phyloP scores from a whole-genome alignment of 2,888 invertebrate genomes.

The Harmothoe impar region DNA sequence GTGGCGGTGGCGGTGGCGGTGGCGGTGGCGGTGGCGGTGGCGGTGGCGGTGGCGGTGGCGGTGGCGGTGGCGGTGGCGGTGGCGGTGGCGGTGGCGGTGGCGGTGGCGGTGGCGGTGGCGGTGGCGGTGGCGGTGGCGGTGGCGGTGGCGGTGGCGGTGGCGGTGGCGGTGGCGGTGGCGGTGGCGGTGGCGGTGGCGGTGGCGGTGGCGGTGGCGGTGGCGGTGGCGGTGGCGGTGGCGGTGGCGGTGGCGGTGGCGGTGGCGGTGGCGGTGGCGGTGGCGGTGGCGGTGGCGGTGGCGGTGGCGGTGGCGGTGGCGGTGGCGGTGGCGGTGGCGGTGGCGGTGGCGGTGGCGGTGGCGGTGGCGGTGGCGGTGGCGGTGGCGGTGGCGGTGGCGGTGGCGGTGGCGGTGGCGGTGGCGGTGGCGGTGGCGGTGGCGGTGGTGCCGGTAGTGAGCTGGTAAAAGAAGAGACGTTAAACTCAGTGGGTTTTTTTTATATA shows the following conservation, averaged over 20 bases:
- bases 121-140: slow-evolving; percentile 69
- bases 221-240: slow-evolving; percentile 69
- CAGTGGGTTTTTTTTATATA: too few relatives aligned
- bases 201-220: slow-evolving; percentile 67
- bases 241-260: slow-evolving; percentile 61
- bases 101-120: slow-evolving; percentile 71
- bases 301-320: slow-evolving; percentile 68
- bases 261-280: slow-evolving; percentile 68
- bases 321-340: slow-evolving; percentile 70
- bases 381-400: slow-evolving; percentile 41
- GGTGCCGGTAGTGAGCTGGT: too few relatives aligned
- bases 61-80: slow-evolving; percentile 79
- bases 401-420: slow-evolving; percentile 63
- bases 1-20: slow-evolving; percentile 5
- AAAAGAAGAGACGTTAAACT: too few relatives aligned
- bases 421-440: slow-evolving; percentile 68
- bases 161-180: slow-evolving; percentile 69
- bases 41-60: slow-evolving; percentile 69
- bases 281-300: slow-evolving; percentile 68
- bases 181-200: slow-evolving; percentile 69
- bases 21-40: slow-evolving; percentile 42
- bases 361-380: slow-evolving; percentile 71
- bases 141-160: slow-evolving; percentile 74
- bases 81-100: slow-evolving; percentile 78
- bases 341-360: slow-evolving; percentile 72